These are phyloP conservation scores for Caenorhabditis sulstoni DNA, from an alignment of 2,888 invertebrate species.

Conservation along the genomic window DNA sequence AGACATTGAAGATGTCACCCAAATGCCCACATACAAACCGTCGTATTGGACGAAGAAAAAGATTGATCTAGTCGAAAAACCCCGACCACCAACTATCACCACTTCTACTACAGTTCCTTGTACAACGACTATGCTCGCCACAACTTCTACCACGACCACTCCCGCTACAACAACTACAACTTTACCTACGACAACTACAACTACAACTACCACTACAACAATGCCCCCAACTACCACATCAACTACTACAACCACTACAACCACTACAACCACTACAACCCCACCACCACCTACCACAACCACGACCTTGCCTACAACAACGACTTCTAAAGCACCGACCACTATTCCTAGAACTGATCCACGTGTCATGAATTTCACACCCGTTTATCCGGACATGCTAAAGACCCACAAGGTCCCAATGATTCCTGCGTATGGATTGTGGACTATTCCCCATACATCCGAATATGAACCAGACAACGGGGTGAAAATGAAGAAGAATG, in stretches of 20 bases:
- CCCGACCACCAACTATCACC: no score
- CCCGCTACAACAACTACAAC: conserved; percentile 9
- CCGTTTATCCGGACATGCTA: conserved; percentile 57
- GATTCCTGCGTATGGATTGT: conserved; percentile 62
- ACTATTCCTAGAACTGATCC: conserved; percentile 7
- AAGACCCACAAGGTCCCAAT: conserved; percentile 49
- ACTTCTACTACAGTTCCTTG: no score
- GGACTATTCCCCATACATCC: conserved; percentile 31
- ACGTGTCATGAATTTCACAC: conserved; percentile 33
- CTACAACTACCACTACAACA: conserved; percentile 4
- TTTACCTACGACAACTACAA: conserved; percentile 17
- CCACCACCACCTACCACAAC: not conserved
- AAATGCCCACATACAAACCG: not conserved
- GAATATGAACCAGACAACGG: not conserved
- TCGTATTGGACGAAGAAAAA: conserved; percentile 35
- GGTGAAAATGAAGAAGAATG: conserved; percentile 16
- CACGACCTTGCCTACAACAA: conserved; percentile 7
- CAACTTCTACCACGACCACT: not conserved
- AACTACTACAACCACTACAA: conserved; percentile 13
- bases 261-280: conserved; percentile 25
- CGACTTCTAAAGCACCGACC: conserved; percentile 20
- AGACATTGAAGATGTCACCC: conserved; percentile 38
- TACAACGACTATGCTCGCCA: conserved; percentile 3
- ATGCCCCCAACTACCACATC: conserved; percentile 9
- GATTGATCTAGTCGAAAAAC: not conserved